Conservation (phyloP, 2,113 vertebrate species). For the Galbula dea region DNA sequence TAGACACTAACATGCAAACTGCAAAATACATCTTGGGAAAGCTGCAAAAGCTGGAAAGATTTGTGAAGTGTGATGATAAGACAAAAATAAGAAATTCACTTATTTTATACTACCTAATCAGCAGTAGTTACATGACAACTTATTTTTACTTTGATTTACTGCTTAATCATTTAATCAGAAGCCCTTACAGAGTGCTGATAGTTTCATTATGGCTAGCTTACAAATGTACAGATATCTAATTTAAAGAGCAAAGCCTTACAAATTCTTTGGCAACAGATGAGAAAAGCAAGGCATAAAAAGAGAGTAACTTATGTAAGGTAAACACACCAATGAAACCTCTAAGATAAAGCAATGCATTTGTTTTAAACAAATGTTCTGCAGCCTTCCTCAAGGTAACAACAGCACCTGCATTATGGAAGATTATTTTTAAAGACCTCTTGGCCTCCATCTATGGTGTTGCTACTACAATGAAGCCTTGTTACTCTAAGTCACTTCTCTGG, state of each 20-base stretch:
- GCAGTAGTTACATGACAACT: neutral
- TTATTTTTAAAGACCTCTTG: neutral
- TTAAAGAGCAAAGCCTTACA: neutral
- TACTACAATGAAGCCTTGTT: neutral
- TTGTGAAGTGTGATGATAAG: neutral
- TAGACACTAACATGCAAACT: neutral
- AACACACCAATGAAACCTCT: neutral
- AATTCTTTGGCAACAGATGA: neutral
- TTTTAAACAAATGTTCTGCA: neutral
- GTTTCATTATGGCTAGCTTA: neutral
- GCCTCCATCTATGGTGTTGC: neutral
- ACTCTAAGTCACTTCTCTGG: neutral
- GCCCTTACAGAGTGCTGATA: neutral
- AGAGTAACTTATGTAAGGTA: neutral
- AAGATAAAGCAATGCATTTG: neutral
- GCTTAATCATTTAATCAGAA: conserved; percentile 8
- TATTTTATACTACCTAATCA: neutral
- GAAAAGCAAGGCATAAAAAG: neutral
- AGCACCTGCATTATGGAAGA: neutral
- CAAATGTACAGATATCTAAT: neutral
- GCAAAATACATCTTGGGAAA: neutral
- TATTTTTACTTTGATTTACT: conserved; percentile 1
- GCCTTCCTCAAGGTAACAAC: neutral
- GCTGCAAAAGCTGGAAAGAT: neutral
- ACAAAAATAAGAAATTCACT: neutral